Evolutionary conservation across 2,888 invertebrate species (phyloP), one percentile per base, ranked within the genome.

Genomic region (Habroteleia sp.): DNA sequence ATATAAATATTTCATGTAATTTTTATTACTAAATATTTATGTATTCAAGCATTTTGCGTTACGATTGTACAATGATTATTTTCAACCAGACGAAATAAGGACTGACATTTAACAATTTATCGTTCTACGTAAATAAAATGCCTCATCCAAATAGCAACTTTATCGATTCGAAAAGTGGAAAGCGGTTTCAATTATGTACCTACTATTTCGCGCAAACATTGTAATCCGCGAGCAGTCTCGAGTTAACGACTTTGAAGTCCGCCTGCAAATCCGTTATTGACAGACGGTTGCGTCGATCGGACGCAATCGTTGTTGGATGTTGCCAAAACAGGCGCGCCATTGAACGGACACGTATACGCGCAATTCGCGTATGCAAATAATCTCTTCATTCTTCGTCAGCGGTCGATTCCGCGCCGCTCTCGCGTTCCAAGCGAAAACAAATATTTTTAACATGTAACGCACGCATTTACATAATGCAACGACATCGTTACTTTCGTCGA

Each of bases 301-400:
- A 65, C 76, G 77, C 77, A 80, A 81, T 79, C 79, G 78, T 75
- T n/a, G 27, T 31, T 41, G n/a, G n/a, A n/a, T n/a, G 10, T 17
- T 31, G 50, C 54, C 60, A 63, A 72, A 50, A 37, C 41, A 56
- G 33, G 44, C 42, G 58, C 39, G 31, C 20, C 3, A n/a, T 8
- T 37, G 31, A 35, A 6, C 37, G 46, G 35, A 31, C 50, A 10
- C 52, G 35, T 39, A 46, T 31, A 46, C 46, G 50, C 60, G 42
- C 52, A 58, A 60, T 54, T 39, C 41, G 62, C 29, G 35, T 54
- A 68, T 68, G 68, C 62, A 62, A 74, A 60, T 74, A 8, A 17
- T 27, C 73, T 39, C 48, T 11, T 65, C 48, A 52, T 65, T 72
- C 50, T 39, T n/a, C 50, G 65, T 73, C 54, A 72, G 20, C 42